Conservation (phyloP, 2,797 vertebrate species). For the Myotis daubentonii region DNA sequence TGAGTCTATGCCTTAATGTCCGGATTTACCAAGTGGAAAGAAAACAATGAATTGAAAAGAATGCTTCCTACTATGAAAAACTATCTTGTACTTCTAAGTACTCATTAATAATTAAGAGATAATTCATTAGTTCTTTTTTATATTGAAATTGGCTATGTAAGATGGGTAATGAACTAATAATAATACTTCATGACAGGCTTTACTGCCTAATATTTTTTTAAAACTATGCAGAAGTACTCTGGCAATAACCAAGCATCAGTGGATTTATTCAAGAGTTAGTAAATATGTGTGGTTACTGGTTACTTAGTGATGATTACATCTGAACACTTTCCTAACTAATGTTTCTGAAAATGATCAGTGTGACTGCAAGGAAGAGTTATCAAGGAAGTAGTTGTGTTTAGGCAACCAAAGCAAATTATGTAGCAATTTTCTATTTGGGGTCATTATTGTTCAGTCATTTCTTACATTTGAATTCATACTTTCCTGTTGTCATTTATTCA, state of each 20-base stretch:
- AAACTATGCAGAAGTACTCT: neutral
- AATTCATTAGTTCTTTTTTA: neutral
- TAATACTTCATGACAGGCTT: neutral
- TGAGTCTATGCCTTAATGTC: neutral
- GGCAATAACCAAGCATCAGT: neutral
- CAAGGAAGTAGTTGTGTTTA: neutral
- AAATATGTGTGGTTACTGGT: neutral
- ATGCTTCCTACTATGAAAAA: neutral
- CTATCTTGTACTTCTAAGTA: neutral
- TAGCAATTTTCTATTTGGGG: neutral
- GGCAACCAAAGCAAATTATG: neutral
- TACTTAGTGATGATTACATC: neutral
- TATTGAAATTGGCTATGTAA: neutral
- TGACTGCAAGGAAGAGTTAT: neutral
- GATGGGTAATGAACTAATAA: neutral
- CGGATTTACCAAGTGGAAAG: neutral
- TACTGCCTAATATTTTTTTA: neutral
- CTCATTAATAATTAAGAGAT: neutral
- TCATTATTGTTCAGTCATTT: neutral
- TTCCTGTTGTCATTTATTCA: neutral
- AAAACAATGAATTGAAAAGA: conserved; percentile 5
- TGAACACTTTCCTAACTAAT: neutral
- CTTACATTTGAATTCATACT: neutral
- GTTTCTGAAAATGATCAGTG: neutral
- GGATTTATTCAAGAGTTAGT: neutral